Evolutionary conservation across 2,888 invertebrate genomes (phyloP).

Genomic region (Calameuta pallipes): DNA sequence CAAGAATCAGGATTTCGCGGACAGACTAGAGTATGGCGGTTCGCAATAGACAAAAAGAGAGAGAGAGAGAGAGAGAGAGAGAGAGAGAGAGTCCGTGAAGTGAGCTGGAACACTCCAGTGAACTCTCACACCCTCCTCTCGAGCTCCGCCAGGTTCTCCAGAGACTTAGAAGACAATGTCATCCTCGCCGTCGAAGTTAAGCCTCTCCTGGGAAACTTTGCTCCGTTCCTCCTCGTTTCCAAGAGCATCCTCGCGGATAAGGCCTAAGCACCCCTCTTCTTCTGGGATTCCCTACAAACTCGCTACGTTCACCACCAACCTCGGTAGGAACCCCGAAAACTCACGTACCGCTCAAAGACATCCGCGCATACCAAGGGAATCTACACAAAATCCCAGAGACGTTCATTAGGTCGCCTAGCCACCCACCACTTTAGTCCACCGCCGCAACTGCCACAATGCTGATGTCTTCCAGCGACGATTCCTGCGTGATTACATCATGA

Average conservation of each 20-base stretch:
- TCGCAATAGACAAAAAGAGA: constrained; percentile 20
- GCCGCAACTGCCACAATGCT: neutral
- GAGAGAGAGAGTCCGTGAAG: constrained; percentile 3
- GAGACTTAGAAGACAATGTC: constrained; percentile 32
- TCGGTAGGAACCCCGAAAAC: neutral
- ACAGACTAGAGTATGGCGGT: constrained; percentile 7
- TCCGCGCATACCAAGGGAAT: neutral
- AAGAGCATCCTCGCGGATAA: neutral
- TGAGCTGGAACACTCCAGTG: neutral
- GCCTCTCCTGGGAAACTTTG: constrained; percentile 35
- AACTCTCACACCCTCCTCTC: neutral
- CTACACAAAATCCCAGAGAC: neutral
- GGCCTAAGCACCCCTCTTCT: neutral
- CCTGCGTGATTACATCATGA: neutral
- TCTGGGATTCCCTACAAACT: neutral
- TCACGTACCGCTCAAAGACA: neutral
- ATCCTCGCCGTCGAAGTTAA: constrained; percentile 32
- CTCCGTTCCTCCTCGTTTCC: constrained; percentile 18
- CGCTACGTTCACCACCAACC: neutral
- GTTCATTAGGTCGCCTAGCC: neutral
- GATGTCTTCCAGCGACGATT: neutral
- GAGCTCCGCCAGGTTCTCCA: constrained; percentile 16
- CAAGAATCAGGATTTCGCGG: constrained; percentile 13
- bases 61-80: constrained; percentile 20
- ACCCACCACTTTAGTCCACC: neutral